phyloP scores from a whole-genome alignment of 2,888 invertebrate genomes.

The Sceliomorpha sp. region DNA sequence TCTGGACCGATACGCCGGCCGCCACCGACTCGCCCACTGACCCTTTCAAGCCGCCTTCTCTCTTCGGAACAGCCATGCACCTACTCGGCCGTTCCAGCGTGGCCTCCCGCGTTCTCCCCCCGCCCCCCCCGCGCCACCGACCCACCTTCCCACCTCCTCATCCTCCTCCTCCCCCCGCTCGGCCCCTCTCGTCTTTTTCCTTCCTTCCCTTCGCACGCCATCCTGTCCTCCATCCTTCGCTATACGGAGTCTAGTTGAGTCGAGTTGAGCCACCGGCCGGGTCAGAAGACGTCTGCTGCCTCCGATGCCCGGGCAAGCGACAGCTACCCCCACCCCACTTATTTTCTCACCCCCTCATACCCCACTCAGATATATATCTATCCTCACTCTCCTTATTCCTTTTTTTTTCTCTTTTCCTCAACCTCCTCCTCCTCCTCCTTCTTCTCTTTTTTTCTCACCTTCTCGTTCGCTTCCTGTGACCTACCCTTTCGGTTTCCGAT shows the following conservation, averaged over 20 bases:
- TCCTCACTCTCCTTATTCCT: slow-evolving; percentile 57
- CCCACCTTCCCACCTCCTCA: slow-evolving; percentile 27
- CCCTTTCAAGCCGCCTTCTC: slow-evolving; percentile 58
- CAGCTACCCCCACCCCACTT: slow-evolving; percentile 75
- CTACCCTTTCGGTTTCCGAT: slow-evolving; percentile 22
- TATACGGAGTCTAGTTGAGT: slow-evolving; percentile 69
- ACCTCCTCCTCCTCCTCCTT: slow-evolving; percentile 57
- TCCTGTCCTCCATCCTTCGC: slow-evolving; percentile 60
- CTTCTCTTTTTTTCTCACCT: slow-evolving; percentile 20
- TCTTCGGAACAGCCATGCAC: slow-evolving; percentile 77
- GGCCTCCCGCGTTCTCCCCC: slow-evolving; percentile 53
- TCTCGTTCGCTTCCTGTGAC: slow-evolving; percentile 23
- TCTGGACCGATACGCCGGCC: slow-evolving; percentile 79
- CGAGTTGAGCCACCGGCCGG: slow-evolving; percentile 80
- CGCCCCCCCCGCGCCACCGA: slow-evolving; percentile 35
- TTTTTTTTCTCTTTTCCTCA: slow-evolving; percentile 50
- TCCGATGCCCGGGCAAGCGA: slow-evolving; percentile 80
- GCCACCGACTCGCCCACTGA: slow-evolving; percentile 67
- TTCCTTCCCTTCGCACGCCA: slow-evolving; percentile 61
- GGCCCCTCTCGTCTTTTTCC: slow-evolving; percentile 51
- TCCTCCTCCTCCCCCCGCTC: slow-evolving; percentile 38
- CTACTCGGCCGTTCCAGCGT: slow-evolving; percentile 65
- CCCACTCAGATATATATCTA: slow-evolving; percentile 31
- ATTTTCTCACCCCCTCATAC: slow-evolving; percentile 61
- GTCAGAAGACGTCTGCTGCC: slow-evolving; percentile 81